Evolutionary conservation across 2,888 invertebrate genomes (phyloP).

Genomic region (Netelia virgata): DNA sequence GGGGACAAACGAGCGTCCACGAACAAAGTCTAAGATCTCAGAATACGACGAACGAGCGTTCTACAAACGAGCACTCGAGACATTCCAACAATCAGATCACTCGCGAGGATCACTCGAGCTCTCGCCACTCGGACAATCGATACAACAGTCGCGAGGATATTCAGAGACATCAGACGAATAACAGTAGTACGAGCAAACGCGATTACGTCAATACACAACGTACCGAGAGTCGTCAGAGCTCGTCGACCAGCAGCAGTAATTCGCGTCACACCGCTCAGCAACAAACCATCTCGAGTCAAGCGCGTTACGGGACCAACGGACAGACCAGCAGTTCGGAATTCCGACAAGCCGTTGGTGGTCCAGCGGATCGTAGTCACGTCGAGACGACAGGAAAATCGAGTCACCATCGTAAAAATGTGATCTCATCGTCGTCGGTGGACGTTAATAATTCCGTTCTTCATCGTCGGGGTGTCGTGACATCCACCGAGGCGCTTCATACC

Average conservation of each 20-base stretch:
- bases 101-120: constrained; percentile 62
- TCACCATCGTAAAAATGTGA: constrained; percentile 91
- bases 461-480: constrained; percentile 89
- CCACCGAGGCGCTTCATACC: constrained; percentile 91
- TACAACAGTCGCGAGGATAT: constrained; percentile 67
- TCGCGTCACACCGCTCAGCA: constrained; percentile 81
- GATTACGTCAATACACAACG: constrained; percentile 80
- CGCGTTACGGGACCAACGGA: constrained; percentile 79
- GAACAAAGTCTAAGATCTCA: constrained; percentile 67
- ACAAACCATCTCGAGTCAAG: constrained; percentile 84
- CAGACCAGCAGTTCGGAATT: constrained; percentile 87
- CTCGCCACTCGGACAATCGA: constrained; percentile 72
- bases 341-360: constrained; percentile 85
- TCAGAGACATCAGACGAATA: constrained; percentile 47
- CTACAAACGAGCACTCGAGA: constrained; percentile 63
- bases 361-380: constrained; percentile 67
- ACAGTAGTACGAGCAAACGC: constrained; percentile 68
- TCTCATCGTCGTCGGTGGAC: constrained; percentile 90
- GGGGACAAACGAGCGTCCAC: constrained; percentile 64
- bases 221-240: constrained; percentile 72
- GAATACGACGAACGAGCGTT: constrained; percentile 64
- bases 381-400: constrained; percentile 74
- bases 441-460: constrained; percentile 92
- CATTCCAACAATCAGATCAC: constrained; percentile 56
- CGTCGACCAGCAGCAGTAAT: constrained; percentile 48